A percentile compares a stretch with the other conserved stretches of the same genome.
phyloP scores from a whole-genome alignment of 2,888 invertebrate genomes.

The Flexamia atlantica region DNA sequence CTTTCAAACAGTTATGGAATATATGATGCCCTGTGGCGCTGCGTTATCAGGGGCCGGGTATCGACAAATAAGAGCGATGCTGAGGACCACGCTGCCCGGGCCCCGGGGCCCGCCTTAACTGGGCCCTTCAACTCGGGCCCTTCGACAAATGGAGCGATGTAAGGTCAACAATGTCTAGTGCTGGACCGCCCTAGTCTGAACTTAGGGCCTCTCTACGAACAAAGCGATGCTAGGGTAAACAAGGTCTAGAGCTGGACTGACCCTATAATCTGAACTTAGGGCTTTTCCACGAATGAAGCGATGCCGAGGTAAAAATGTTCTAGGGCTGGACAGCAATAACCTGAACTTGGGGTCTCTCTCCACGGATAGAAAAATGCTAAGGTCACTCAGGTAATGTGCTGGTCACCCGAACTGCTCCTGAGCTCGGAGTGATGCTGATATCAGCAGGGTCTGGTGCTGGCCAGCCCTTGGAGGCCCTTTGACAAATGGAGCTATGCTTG shows the following conservation, averaged over 20 bases:
- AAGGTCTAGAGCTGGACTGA: neutral
- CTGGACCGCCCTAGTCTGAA: neutral
- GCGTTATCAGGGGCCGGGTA: constrained; percentile 54
- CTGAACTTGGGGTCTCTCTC: neutral
- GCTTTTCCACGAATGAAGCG: neutral
- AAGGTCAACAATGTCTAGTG: neutral
- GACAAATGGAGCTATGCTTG: neutral
- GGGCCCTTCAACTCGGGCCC: constrained; percentile 9
- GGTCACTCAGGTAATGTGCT: too few species aligned
- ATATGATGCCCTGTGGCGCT: constrained; percentile 56
- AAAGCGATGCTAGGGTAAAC: neutral
- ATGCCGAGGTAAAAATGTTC: neutral
- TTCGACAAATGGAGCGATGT: neutral
- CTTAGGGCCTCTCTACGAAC: neutral
- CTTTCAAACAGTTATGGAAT: constrained; percentile 56
- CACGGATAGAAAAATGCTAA: too few species aligned
- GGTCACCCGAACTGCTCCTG: too few species aligned
- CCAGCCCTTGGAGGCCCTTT: neutral
- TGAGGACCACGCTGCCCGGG: neutral
- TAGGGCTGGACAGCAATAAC: neutral
- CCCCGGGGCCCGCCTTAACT: neutral
- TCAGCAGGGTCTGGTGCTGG: neutral
- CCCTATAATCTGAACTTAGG: neutral
- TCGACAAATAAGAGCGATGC: constrained; percentile 42
- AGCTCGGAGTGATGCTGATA: neutral